Conservation (phyloP, 2,888 invertebrate species). For the Cordilura impudica region DNA sequence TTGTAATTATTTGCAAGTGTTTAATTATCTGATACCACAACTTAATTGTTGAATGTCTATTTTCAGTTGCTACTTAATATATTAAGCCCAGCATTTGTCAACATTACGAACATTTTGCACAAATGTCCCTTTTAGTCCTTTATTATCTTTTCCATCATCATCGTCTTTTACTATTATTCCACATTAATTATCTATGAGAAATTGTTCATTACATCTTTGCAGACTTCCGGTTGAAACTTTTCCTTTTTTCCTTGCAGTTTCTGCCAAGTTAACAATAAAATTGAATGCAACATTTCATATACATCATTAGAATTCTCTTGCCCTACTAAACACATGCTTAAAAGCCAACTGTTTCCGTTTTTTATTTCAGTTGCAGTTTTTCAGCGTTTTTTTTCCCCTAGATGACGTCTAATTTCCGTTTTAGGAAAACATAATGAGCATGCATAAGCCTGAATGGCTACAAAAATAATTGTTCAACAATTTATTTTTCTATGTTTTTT, state of each 20-base stretch:
- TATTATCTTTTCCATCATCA: no score
- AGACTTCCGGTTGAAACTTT: conserved; percentile 16
- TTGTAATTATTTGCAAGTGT: no score
- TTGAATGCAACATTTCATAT: neutral
- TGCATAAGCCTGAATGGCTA: conserved; percentile 29
- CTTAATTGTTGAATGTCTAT: no score
- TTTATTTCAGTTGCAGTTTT: conserved; percentile 10
- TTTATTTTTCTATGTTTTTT: neutral
- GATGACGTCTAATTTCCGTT: conserved; percentile 55
- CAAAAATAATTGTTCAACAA: conserved; percentile 33
- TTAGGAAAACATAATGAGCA: conserved; percentile 50
- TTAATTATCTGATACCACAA: no score
- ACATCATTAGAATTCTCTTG: neutral
- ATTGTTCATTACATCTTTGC: conserved; percentile 21
- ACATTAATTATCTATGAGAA: conserved; percentile 43
- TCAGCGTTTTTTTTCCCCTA: conserved; percentile 9
- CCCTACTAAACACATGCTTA: neutral
- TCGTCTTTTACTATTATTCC: neutral
- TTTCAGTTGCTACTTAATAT: no score
- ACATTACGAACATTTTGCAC: neutral
- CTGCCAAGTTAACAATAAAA: conserved; percentile 13
- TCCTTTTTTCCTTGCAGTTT: neutral
- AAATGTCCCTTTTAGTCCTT: neutral
- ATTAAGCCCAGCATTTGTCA: conserved; percentile 2
- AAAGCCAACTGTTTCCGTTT: conserved; percentile 16